phyloP scores from a whole-genome alignment of 2,888 invertebrate genomes.

The Bombylius discolor region DNA sequence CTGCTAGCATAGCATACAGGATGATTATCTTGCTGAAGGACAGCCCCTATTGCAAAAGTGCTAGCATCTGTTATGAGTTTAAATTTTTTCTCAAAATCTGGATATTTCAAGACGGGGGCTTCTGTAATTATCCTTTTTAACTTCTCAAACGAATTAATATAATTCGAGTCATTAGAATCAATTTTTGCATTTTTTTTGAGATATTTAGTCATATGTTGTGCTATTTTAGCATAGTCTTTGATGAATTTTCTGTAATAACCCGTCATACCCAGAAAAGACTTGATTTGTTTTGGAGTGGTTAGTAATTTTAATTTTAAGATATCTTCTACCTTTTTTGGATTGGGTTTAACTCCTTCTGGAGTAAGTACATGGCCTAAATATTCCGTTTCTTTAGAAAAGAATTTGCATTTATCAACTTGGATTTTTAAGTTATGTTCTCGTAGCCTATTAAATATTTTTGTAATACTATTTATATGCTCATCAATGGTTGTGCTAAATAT shows the following conservation, averaged over 20 bases:
- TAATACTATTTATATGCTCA: slow-evolving; percentile 8
- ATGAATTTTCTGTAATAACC: slow-evolving; percentile 2
- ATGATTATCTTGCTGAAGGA: slow-evolving; percentile 3
- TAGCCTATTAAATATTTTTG: slow-evolving; percentile 8
- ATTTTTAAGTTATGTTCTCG: slow-evolving; percentile 3
- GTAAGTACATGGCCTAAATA: slow-evolving; percentile 13
- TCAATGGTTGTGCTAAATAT: slow-evolving; percentile 9
- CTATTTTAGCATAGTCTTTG: background rate
- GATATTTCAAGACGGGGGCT: background rate
- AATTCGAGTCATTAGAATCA: slow-evolving; percentile 1
- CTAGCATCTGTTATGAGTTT: slow-evolving; percentile 5
- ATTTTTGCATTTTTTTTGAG: background rate
- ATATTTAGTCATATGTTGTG: background rate
- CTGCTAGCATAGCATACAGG: slow-evolving; percentile 1
- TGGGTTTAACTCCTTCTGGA: slow-evolving; percentile 10
- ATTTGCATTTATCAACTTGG: slow-evolving; percentile 12
- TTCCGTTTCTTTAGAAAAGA: slow-evolving; percentile 9
- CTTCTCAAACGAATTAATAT: background rate
- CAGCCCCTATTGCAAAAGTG: slow-evolving; percentile 4
- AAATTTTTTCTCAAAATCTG: slow-evolving; percentile 7
- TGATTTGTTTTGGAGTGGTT: background rate
- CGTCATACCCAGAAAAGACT: background rate
- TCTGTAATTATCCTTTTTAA: background rate
- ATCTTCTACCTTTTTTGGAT: slow-evolving; percentile 8
- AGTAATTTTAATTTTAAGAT: slow-evolving; percentile 1